Evolutionary conservation across 2,888 invertebrate species (phyloP).

Genomic region (Nowickia ferox): DNA sequence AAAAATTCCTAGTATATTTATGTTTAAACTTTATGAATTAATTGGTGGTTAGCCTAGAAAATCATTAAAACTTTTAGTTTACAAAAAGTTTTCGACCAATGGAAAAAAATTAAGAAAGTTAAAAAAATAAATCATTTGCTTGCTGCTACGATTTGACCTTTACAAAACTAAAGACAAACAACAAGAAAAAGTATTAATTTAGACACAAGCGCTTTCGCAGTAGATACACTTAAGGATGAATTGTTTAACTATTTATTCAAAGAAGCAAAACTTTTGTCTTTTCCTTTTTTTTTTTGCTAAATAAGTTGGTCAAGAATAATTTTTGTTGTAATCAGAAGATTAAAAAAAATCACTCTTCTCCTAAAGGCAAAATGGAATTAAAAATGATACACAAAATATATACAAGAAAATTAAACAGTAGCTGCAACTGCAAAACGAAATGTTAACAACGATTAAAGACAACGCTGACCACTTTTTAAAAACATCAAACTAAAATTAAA

Average conservation of each 20-base stretch:
- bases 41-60: slow-evolving; percentile 65
- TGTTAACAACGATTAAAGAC: slow-evolving; percentile 26
- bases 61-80: slow-evolving; percentile 67
- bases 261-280: slow-evolving; percentile 39
- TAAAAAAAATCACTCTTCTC: slow-evolving; percentile 37
- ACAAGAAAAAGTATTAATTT: background rate
- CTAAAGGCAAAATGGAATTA: background rate
- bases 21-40: slow-evolving; percentile 60
- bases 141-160: slow-evolving; percentile 50
- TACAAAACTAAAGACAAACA: slow-evolving; percentile 21
- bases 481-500: slow-evolving; percentile 57
- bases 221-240: slow-evolving; percentile 52
- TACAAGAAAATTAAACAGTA: slow-evolving; percentile 17
- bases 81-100: slow-evolving; percentile 44
- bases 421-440: slow-evolving; percentile 40
- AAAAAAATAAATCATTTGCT: slow-evolving; percentile 44
- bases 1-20: slow-evolving; percentile 31
- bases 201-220: slow-evolving; percentile 7
- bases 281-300: slow-evolving; percentile 27
- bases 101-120: slow-evolving; percentile 12
- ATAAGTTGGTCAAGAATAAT: slow-evolving; percentile 52
- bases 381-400: background rate
- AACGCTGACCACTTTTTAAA: slow-evolving; percentile 43
- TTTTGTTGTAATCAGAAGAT: slow-evolving; percentile 36
- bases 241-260: slow-evolving; percentile 51